Percentiles rank a stretch among this genome's conserved stretches.
phyloP scores from a whole-genome alignment of 2,113 vertebrate genomes.

The Bothrops jararaca region DNA sequence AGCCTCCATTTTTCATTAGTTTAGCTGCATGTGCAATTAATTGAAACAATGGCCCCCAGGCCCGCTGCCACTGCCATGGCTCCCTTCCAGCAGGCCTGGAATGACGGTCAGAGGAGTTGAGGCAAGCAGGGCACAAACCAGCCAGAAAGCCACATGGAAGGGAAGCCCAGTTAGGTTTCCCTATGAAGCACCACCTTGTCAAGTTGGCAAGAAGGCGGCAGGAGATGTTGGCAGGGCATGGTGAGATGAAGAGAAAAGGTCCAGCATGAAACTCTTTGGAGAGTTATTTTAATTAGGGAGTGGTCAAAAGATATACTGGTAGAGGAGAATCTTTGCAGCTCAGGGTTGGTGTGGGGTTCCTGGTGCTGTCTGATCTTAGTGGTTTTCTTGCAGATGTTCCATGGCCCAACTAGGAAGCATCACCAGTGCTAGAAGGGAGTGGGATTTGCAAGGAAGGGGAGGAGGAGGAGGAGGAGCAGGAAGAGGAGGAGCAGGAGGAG shows the following conservation, averaged over 20 bases:
- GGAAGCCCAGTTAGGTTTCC: background rate
- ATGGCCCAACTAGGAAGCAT: no score
- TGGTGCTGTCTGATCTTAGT: no score
- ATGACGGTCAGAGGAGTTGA: background rate
- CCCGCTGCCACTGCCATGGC: constrained; percentile 56
- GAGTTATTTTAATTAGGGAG: background rate
- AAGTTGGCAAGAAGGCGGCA: background rate
- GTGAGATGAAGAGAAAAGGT: background rate
- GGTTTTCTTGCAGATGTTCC: no score
- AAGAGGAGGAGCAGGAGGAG: no score
- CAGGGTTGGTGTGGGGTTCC: no score
- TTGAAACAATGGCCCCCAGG: constrained; percentile 66
- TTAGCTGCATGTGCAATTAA: constrained; percentile 66
- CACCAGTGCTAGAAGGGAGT: no score
- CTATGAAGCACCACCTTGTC: background rate
- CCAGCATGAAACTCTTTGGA: background rate
- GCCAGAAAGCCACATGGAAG: background rate
- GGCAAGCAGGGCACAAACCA: background rate
- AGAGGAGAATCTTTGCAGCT: background rate
- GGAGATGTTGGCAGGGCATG: background rate
- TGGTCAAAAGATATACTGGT: background rate
- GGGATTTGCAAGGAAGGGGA: no score
- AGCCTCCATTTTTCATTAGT: constrained; percentile 61
- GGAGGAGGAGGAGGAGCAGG: no score
- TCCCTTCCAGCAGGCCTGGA: constrained; percentile 40